Evolutionary conservation across 2,113 vertebrate species (phyloP), one percentile per base, ranked within the genome.

Genomic region (Chauna torquata): DNA sequence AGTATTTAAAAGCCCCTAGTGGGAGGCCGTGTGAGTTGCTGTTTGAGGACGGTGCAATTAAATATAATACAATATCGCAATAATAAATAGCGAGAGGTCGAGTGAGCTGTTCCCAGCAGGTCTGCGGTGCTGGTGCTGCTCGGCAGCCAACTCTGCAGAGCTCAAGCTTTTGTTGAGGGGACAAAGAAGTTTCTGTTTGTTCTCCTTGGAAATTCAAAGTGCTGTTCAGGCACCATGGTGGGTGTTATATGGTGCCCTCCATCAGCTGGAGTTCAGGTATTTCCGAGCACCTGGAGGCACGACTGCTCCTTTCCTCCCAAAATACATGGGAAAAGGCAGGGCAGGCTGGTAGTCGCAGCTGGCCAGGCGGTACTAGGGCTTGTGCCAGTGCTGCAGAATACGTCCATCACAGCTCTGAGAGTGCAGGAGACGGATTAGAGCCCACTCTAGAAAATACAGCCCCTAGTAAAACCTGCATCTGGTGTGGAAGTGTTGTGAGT

Each of bases 1-100:
- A 74, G 90, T 90, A 83, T 81, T 76, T 84, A 94, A 87, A 92
- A 95, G 94, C 95, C 93, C 92, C 61, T 64, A 69, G 82, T 5
- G 58, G 61, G 92, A 94, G 89, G 90, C 82, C 64, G 88, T 89
- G 61, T 40, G 15, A 40, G 82, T 42, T 54, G 59, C 19, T 66
- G 59, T 58, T 24, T 27, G 74, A 94, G 59, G 45, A 52, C 3
- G 20, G 70, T 61, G 84, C 74, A 64, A 92, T 96, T 87, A 96
- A 96, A 80, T 95, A 61, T 22, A 94, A 96, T 69, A 84, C 17
- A 96, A 94, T 92, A 94, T 82, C 44, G 74, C 0, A 0, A 65
- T 79, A 96, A 94, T 66, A 89, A 95, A 95, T 61, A 94, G 91
- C 1, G 16, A 40, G 88, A 64, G 68, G 84, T 17, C 50, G 80